Conservation (phyloP, 2,113 vertebrate species). For the Ptilorrhoa leucosticta region DNA sequence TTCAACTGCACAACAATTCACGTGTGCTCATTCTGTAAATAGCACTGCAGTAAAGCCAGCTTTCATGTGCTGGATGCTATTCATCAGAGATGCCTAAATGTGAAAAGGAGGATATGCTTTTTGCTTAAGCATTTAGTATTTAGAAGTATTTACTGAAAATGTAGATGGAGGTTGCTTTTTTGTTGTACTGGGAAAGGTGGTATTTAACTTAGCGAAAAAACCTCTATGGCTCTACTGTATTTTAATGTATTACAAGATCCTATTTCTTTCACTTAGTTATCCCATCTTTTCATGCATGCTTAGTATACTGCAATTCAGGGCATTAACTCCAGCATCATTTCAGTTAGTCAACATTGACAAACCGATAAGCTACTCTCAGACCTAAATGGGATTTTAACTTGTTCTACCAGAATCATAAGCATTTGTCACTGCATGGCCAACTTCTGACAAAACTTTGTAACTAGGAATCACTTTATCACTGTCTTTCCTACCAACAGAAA, state of each 20-base stretch:
- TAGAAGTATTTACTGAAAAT: not conserved
- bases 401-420: not conserved
- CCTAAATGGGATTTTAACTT: not conserved
- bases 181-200: not conserved
- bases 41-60: not conserved
- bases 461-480: not conserved
- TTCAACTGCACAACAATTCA: not conserved
- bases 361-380: not conserved
- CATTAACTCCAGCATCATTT: not conserved
- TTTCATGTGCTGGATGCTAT: not conserved
- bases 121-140: too few relatives aligned
- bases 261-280: not conserved
- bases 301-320: not conserved
- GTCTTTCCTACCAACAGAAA: not conserved
- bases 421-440: not conserved
- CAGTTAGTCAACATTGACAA: not conserved
- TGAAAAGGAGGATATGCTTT: not conserved
- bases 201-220: not conserved
- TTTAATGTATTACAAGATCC: not conserved
- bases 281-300: not conserved
- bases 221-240: not conserved
- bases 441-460: not conserved
- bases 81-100: not conserved
- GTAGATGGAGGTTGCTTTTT: not conserved
- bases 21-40: not conserved